Evolutionary conservation across 2,888 invertebrate species (phyloP).

Genomic region (Dorcus parallelipipedus): DNA sequence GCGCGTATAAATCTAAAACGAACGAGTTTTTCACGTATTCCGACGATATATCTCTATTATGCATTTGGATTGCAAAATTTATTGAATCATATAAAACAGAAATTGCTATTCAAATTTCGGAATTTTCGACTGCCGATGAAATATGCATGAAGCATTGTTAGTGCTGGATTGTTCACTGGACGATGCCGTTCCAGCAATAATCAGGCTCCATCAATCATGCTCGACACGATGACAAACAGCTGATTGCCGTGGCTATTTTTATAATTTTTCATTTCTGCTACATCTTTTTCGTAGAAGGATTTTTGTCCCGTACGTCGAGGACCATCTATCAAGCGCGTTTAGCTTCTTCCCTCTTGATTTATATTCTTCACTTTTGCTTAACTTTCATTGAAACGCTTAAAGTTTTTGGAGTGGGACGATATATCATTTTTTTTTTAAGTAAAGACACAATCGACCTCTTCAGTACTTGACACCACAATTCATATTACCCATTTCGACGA

Average conservation of each 20-base stretch:
- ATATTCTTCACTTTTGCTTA: not conserved
- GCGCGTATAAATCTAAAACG: conserved; percentile 33
- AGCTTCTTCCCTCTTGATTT: conserved; percentile 2
- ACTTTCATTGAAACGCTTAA: not conserved
- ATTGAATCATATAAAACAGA: conserved; percentile 39
- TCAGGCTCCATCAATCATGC: conserved; percentile 36
- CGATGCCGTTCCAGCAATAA: conserved; percentile 31
- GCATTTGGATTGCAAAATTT: conserved; percentile 36
- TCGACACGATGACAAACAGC: conserved; percentile 32
- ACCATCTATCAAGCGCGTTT: conserved; percentile 9
- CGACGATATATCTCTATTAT: conserved; percentile 36
- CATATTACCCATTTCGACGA: no score
- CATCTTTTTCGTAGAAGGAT: not conserved
- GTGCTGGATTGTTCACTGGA: conserved; percentile 24
- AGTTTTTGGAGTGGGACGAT: not conserved
- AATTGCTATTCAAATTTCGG: conserved; percentile 30
- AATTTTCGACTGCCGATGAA: conserved; percentile 33
- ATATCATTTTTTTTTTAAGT: not conserved
- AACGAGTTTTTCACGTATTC: conserved; percentile 27
- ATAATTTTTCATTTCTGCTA: conserved; percentile 23
- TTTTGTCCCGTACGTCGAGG: conserved; percentile 1
- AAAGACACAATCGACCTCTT: no score
- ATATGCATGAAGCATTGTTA: conserved; percentile 35
- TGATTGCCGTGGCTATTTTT: conserved; percentile 27
- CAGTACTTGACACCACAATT: no score